Evolutionary conservation across 1,140 invertebrate genomes (phyloP).

Genomic region (Zaprionus capensis): DNA sequence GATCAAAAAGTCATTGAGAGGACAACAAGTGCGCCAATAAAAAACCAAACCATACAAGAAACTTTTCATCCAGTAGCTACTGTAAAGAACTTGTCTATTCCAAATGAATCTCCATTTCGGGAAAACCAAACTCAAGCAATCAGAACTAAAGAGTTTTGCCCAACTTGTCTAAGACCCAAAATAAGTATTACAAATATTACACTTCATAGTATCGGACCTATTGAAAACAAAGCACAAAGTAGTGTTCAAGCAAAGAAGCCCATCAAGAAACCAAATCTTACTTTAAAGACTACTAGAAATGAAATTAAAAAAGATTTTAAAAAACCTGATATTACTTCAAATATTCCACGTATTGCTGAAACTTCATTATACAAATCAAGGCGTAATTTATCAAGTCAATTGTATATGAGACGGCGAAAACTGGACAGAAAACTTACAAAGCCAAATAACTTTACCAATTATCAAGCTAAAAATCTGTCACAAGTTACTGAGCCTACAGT

Average conservation of each 20-base stretch:
- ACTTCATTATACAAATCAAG: background rate
- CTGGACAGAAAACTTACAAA: background rate
- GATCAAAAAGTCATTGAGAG: background rate
- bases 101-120: background rate
- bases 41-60: background rate
- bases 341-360: slow-evolving; percentile 3
- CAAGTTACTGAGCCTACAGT: background rate
- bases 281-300: background rate
- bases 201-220: background rate
- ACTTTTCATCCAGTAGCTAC: background rate
- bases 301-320: slow-evolving; percentile 10
- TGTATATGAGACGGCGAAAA: slow-evolving; percentile 20
- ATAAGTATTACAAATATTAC: background rate
- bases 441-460: slow-evolving; percentile 6
- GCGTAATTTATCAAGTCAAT: background rate
- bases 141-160: background rate
- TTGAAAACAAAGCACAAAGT: background rate
- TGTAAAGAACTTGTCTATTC: background rate
- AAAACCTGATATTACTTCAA: background rate
- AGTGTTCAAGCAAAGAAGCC: background rate
- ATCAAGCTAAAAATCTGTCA: background rate
- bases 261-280: background rate
- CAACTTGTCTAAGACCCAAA: background rate
- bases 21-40: background rate
- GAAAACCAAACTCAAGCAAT: background rate